These are phyloP conservation scores for Strigops habroptila DNA, from an alignment of 2,113 vertebrate species.

Conservation along the genomic window DNA sequence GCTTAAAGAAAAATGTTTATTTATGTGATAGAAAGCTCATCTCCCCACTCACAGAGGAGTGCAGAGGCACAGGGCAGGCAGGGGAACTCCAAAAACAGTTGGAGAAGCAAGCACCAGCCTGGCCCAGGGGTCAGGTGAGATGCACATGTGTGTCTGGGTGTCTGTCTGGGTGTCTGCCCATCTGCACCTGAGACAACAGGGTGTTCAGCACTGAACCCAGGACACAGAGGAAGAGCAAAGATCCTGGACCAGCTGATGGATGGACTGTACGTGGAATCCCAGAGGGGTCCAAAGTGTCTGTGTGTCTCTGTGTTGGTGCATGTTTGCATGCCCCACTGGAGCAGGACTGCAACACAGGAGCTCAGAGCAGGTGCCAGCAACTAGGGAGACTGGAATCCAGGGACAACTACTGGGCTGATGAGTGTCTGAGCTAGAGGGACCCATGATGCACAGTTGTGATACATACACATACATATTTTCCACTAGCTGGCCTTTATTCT, in stretches of 20 bases:
- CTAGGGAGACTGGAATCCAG: not conserved
- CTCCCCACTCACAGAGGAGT: rapidly evolving
- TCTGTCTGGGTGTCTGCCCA: not conserved
- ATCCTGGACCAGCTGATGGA: not conserved
- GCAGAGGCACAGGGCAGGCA: no score
- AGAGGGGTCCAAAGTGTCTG: not conserved
- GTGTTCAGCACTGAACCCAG: no score
- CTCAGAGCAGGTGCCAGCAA: not conserved
- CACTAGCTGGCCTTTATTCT: not conserved
- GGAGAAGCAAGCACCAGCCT: not conserved
- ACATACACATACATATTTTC: not conserved
- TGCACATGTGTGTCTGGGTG: not conserved
- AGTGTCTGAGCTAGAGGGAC: not conserved
- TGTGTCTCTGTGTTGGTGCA: not conserved
- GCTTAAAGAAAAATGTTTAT: not conserved
- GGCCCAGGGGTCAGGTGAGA: not conserved
- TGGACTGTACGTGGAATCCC: not conserved
- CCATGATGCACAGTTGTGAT: not conserved
- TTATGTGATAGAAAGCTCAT: not conserved
- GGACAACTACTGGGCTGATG: not conserved
- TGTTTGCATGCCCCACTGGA: not conserved
- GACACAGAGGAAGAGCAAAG: not conserved
- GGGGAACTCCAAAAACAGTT: not conserved
- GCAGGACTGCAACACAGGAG: rapidly evolving
- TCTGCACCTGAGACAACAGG: not conserved